A percentile compares a stretch with the other conserved stretches of the same genome.
These are phyloP conservation scores for Brachionus rotundiformis DNA, from an alignment of 1,140 invertebrate genomes.

Conservation along the genomic window DNA sequence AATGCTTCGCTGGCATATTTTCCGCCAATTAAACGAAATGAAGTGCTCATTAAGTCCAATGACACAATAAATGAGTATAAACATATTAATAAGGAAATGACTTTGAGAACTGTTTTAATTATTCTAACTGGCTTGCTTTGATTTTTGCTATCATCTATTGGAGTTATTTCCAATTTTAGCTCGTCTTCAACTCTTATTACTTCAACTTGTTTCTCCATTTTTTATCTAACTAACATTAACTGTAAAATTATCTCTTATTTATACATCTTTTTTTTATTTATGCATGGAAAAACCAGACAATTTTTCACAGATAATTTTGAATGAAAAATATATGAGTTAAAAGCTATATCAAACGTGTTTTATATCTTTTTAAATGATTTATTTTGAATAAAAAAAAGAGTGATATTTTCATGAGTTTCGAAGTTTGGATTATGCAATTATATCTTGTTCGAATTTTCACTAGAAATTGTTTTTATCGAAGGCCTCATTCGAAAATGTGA, in stretches of 20 bases:
- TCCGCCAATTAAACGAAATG: constrained; percentile 45
- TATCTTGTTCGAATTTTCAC: neutral
- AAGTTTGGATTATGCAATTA: constrained; percentile 19
- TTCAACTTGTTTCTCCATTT: constrained; percentile 6
- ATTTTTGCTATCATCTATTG: neutral
- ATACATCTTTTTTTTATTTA: neutral
- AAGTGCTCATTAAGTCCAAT: constrained; percentile 42
- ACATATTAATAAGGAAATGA: neutral
- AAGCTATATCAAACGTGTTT: neutral
- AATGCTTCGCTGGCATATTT: constrained; percentile 34
- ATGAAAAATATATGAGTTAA: neutral
- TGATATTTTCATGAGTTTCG: constrained; percentile 28
- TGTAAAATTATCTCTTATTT: neutral
- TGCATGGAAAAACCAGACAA: neutral
- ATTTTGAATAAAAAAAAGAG: constrained; percentile 8
- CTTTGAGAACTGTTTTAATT: constrained; percentile 22
- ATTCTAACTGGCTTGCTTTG: neutral
- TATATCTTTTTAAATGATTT: neutral
- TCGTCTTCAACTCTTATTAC: neutral
- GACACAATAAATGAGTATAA: constrained; percentile 49
- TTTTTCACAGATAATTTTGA: neutral
- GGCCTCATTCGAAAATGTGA: constrained; percentile 26
- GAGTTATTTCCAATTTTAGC: neutral
- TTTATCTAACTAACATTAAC: neutral
- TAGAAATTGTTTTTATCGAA: constrained; percentile 13